phyloP scores from a whole-genome alignment of 2,797 vertebrate species.

The Sandelia bainsii region DNA sequence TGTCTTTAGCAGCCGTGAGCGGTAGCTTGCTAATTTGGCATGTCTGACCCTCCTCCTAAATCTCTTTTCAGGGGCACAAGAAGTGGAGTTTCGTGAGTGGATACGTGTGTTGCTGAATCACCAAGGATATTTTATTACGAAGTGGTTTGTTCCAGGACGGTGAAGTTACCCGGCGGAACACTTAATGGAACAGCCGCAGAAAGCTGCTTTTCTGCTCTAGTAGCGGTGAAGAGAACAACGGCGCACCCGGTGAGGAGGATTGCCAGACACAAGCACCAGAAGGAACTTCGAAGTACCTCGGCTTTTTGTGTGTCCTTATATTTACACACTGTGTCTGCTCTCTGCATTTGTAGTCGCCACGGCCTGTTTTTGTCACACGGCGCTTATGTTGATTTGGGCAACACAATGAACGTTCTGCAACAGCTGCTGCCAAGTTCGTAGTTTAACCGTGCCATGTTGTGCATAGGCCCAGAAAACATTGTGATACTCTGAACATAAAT shows the following conservation, averaged over 20 bases:
- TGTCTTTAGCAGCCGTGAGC: slow-evolving; percentile 69
- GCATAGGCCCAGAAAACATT: slow-evolving; percentile 62
- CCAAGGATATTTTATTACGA: slow-evolving; percentile 30
- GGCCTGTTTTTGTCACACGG: slow-evolving; percentile 20
- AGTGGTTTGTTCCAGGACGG: slow-evolving; percentile 22
- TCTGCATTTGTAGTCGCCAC: slow-evolving; percentile 11
- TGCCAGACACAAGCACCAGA: slow-evolving; percentile 62
- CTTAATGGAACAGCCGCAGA: slow-evolving; percentile 70
- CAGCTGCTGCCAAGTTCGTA: slow-evolving; percentile 68
- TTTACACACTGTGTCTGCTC: not conserved
- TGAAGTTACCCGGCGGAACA: slow-evolving; percentile 49
- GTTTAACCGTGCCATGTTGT: slow-evolving; percentile 67
- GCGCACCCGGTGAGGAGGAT: slow-evolving; percentile 78
- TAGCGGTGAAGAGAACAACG: slow-evolving; percentile 76
- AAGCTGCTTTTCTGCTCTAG: slow-evolving; percentile 66
- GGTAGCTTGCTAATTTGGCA: slow-evolving; percentile 72
- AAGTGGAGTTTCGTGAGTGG: slow-evolving; percentile 69
- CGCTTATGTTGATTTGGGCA: slow-evolving; percentile 35
- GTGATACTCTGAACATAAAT: slow-evolving; percentile 65
- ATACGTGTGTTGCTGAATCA: slow-evolving; percentile 68
- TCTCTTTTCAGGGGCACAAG: slow-evolving; percentile 81
- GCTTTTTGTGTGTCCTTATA: slow-evolving; percentile 62
- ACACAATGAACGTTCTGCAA: slow-evolving; percentile 67
- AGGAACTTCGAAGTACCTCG: slow-evolving; percentile 71
- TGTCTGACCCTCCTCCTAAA: slow-evolving; percentile 81